Base-by-base conservation (phyloP, 2,888 invertebrate genomes). In the Theodoxus fluviatilis region DNA sequence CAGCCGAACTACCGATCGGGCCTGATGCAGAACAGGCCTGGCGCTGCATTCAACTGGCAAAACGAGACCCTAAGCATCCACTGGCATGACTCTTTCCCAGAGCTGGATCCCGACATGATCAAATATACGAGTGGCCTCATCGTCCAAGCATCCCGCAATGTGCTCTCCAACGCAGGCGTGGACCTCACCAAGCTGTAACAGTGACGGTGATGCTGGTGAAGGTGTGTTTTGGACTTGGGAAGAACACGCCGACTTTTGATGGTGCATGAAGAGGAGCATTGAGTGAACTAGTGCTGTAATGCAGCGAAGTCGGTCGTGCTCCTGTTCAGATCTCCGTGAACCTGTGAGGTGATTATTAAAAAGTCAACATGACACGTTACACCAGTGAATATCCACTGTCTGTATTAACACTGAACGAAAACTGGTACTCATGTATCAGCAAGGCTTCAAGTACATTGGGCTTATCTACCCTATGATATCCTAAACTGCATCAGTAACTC, bases 41-140 rank as follows among this genome's bases (percentile, higher is more conserved):
- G 76, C 0, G 69, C 67, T 9, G 35, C 64, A 0, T 76, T 76
- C 49, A 70, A 63, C 59, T 76, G 76, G 76, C 69, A 74, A 38
- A 75, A 73, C 66, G 76, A 75, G 49, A 76, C 76, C 18, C 47
- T 74, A n/a, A 71, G 71, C 67, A 55, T 76, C 12, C 68, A 75
- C 71, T 76, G 76, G 76, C 55, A 38, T 9, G 75, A 76, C 63
- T 68, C 68, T 18, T 76, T 76, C 63, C 76, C 76, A 7, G 73
- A 73, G 43, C 68, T 76, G 28, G 73, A 76, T 22, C 66, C 71
- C 49, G 76, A 76, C 66, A 73, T 71, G 70, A 71, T 76, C 40
- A 75, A 75, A 70, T 76, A 76, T 71, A 76, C 76, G 28, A 74
- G 74, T 59, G 76, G 76, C 3, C 68, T 71, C 55, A 67, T 74